Evolutionary conservation across 2,113 vertebrate species (phyloP).

Genomic region (Hydrochoerus hydrochaeris): DNA sequence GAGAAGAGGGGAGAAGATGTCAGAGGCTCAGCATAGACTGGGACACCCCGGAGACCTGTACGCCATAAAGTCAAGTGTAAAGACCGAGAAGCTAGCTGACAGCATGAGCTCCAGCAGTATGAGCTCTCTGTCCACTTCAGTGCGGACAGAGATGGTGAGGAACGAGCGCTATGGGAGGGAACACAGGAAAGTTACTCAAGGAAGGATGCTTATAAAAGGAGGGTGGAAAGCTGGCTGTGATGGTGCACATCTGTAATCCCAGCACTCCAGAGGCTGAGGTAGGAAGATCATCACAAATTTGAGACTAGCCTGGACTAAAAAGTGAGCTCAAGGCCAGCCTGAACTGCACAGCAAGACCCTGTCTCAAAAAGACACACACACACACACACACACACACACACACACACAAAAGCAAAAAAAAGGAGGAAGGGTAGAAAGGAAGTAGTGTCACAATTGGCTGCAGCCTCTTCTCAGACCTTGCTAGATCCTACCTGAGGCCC

Average conservation of each 20-base stretch:
- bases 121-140: too few species aligned
- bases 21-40: not conserved
- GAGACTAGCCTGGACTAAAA: too few species aligned
- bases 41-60: not conserved
- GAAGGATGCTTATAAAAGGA: not conserved
- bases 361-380: too few species aligned
- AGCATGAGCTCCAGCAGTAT: not conserved
- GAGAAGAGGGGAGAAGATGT: not conserved
- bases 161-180: not conserved
- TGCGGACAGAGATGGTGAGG: not conserved
- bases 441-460: fast-evolving
- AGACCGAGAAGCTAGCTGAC: not conserved
- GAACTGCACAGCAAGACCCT: too few species aligned
- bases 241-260: too few species aligned
- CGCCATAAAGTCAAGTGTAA: not conserved
- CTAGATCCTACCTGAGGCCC: fast-evolving
- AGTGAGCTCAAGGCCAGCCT: too few species aligned
- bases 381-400: too few species aligned
- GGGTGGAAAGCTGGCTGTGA: not conserved
- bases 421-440: not conserved
- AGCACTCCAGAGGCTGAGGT: too few species aligned
- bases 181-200: not conserved
- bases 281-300: too few species aligned
- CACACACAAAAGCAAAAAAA: too few species aligned
- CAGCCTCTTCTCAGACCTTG: not conserved